Conservation (phyloP, 1,140 invertebrate genomes). For the Zaprionus lachaisei region DNA sequence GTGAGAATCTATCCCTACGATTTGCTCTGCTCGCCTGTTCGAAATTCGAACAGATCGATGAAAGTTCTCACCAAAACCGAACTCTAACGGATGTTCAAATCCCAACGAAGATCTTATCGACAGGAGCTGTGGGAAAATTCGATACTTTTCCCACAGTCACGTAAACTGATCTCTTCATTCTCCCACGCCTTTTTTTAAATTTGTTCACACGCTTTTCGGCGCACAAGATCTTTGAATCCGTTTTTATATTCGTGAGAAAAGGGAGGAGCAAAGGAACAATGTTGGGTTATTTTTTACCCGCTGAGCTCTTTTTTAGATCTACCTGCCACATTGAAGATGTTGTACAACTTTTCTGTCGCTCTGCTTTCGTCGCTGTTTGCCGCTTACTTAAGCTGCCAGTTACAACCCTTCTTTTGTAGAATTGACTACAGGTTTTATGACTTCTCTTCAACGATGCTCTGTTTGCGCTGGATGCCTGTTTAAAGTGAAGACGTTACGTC, state of each 20-base stretch:
- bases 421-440: not conserved
- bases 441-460: not conserved
- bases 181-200: conserved; percentile 63
- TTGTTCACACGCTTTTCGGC: conserved; percentile 56
- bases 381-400: conserved; percentile 43
- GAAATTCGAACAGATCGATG: conserved; percentile 35
- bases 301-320: not conserved
- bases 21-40: conserved; percentile 56
- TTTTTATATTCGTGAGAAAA: not conserved
- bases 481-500: conserved; percentile 19
- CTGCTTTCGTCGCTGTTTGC: conserved; percentile 36
- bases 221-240: not conserved
- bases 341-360: conserved; percentile 6
- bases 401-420: conserved; percentile 55
- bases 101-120: conserved; percentile 42
- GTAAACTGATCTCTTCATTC: conserved; percentile 14
- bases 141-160: conserved; percentile 53
- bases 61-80: conserved; percentile 63
- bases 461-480: conserved; percentile 14
- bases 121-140: conserved; percentile 61
- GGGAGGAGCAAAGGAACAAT: not conserved
- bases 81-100: conserved; percentile 31
- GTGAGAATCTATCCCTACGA: conserved; percentile 39
- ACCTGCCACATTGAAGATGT: not conserved
- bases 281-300: not conserved